Evolutionary conservation across 2,888 invertebrate genomes (phyloP), one percentile per base, ranked within the genome.

Genomic region (Ryuthela nishihirai): DNA sequence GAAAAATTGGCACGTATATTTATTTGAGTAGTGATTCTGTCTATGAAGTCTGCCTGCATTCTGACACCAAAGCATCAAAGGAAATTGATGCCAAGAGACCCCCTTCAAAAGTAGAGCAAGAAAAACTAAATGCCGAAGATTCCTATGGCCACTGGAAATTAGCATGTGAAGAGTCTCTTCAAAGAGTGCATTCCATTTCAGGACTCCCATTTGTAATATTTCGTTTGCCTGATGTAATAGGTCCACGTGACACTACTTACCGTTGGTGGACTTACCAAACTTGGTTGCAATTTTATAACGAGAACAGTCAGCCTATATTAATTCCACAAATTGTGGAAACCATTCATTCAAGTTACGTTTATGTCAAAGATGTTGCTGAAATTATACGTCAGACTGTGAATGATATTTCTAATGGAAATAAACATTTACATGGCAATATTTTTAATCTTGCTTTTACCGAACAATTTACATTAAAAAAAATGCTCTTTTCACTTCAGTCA

Each of bases 1-100:
- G 69, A 15, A 72, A 72, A 54, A 68, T 71, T 12, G 68, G 69
- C 25, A 55, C 73, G 6, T 78, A 78, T 54, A 69, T 78, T 9
- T 74, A 73, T 65, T 75, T 78, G 42, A 77, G 77, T 62, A 73
- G 75, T 0, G 78, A 77, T 66, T 76, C 76, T 3, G 73, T 77
- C 2, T 77, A 78, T 63, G 77, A 78, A 64, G 77, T 77, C n/a
- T 73, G 73, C 46, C 62, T 67, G 18, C 25, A 39, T 4, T 12
- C 20, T 15, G n/a, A 12, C 4, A 15, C 15, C 9, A 2, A 12
- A 17, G 12, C 61, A 2, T 64, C 70, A 4, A 41, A 64, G 36
- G 77, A 78, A 66, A 68, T 69, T 0, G 75, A 77, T 65, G 72
- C 73, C 2, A 68, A 72, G 0, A 63, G 77, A 55, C 77, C 77